Evolutionary conservation across 2,113 vertebrate genomes (phyloP).

Genomic region (Dermatemys mawii): DNA sequence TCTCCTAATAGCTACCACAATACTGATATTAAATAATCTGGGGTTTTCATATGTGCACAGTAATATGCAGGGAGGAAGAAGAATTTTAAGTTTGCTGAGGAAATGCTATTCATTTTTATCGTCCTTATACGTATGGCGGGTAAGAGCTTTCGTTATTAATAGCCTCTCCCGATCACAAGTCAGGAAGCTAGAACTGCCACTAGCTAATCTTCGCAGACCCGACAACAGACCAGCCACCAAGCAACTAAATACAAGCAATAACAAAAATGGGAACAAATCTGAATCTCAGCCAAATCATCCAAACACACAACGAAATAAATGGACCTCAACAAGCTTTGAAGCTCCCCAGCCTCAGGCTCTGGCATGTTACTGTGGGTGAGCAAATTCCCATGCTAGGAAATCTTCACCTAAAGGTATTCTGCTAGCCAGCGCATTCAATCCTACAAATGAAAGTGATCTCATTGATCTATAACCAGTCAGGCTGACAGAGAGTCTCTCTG

Average conservation of each 20-base stretch:
- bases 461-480: not conserved
- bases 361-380: not conserved
- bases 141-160: not conserved
- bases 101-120: not conserved
- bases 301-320: not conserved
- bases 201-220: not conserved
- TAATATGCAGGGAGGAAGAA: not conserved
- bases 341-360: not conserved
- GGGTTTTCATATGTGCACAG: fast-evolving
- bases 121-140: not conserved
- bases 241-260: not conserved
- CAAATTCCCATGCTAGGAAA: not conserved
- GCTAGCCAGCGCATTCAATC: not conserved
- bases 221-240: not conserved
- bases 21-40: not conserved
- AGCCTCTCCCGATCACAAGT: fast-evolving
- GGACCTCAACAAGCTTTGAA: not conserved
- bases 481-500: no score
- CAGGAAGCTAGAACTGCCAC: not conserved
- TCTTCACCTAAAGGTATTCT: not conserved
- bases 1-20: not conserved
- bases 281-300: not conserved
- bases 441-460: not conserved
- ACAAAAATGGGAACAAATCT: not conserved
- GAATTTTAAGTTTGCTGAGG: not conserved